Evolutionary conservation across 1,140 invertebrate genomes (phyloP), one percentile per base, ranked within the genome.

Genomic region (Drosophila serrata): DNA sequence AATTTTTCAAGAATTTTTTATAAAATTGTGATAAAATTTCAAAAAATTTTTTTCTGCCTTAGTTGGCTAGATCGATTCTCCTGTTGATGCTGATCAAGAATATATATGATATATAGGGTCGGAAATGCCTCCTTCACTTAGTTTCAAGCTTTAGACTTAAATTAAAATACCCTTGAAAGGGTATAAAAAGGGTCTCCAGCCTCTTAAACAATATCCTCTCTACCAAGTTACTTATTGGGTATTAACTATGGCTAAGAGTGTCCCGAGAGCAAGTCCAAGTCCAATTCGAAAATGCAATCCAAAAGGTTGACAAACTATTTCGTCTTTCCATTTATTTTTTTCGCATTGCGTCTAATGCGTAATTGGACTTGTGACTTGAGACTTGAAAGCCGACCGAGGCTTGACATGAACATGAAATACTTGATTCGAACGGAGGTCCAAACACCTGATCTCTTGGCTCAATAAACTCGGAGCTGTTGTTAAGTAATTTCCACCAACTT

Each of bases 361-460:
- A 70, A 72, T 48, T 70, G 65, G 49, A 72, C 65, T 72, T 57
- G 68, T 33, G 51, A 70, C 64, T 70, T 70, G 42, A 29, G 68
- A 46, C 67, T 70, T 69, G 64, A 69, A 70, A 70, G 49, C 33
- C 40, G 19, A 11, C 13, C 27, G 31, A 39, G 48, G 37, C 35
- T 11, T 9, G 64, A 69, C 67, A 48, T 40, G 65, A 70, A 72
- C 65, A 58, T 58, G 65, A 62, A 67, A 69, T 76, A 80, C 72
- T 81, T 80, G 62, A 73, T 46, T 70, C 27, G 19, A 45, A 15
- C 11, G 31, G 24, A 37, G 35, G 29, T 35, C 58, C 60, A 61
- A 59, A 59, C 45, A 79, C 40, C 58, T 59, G 51, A 65, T 31
- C 60, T 49, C 45, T 56, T 48, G 64, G 62, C 37, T 55, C 51